Evolutionary conservation across 2,797 vertebrate genomes (phyloP).

Genomic region (Trichosurus vulpecula): DNA sequence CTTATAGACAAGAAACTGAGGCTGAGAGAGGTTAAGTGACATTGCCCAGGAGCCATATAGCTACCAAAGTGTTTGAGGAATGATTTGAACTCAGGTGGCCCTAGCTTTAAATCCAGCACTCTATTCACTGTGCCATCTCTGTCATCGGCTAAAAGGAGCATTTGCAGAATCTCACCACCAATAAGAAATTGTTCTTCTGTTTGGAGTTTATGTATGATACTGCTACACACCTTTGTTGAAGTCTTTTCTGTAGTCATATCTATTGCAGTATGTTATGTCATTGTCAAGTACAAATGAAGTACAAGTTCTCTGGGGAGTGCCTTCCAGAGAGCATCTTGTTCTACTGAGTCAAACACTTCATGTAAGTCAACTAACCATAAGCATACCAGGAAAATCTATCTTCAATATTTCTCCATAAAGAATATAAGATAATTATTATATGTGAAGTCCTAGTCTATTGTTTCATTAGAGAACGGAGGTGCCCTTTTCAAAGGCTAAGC

Average conservation of each 20-base stretch:
- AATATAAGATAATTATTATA: not conserved
- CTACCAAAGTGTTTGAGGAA: too few species aligned
- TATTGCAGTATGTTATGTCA: not conserved
- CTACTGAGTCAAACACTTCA: not conserved
- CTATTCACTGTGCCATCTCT: not conserved
- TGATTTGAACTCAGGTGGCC: not conserved
- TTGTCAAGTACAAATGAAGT: not conserved
- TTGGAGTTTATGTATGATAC: not conserved
- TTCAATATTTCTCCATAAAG: not conserved
- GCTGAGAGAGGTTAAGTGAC: not conserved
- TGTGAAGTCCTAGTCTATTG: not conserved
- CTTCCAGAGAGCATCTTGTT: not conserved
- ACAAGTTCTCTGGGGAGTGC: not conserved
- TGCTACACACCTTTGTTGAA: not conserved
- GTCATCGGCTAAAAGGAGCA: not conserved
- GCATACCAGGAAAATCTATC: too few species aligned
- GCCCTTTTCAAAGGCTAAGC: not conserved
- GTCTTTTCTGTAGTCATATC: not conserved
- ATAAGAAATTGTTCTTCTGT: not conserved
- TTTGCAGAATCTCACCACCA: not conserved
- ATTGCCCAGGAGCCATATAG: too few species aligned
- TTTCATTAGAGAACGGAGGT: not conserved
- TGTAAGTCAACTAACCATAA: not conserved
- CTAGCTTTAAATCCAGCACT: not conserved
- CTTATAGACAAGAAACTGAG: not conserved